Conservation (phyloP, 2,888 invertebrate genomes). For the Nemotelus nigrinus region DNA sequence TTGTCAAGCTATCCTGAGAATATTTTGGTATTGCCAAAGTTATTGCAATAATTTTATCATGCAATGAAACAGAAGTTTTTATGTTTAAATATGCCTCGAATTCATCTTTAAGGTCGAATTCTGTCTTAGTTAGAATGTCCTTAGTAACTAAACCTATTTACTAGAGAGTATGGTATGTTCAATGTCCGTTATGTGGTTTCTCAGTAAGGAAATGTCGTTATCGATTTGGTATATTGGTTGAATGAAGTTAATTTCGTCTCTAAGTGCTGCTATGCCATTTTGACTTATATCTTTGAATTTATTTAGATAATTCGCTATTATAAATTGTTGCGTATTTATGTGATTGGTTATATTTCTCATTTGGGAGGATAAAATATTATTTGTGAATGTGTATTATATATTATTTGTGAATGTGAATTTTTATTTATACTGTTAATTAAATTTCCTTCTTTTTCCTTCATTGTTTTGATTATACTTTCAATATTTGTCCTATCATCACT, state of each 20-base stretch:
- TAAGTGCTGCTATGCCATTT: background rate
- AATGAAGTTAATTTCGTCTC: conserved; percentile 12
- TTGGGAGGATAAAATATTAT: conserved; percentile 2
- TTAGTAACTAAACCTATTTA: background rate
- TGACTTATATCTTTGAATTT: conserved; percentile 7
- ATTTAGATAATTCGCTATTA: conserved; percentile 20
- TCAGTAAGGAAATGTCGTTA: background rate
- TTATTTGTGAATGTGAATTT: conserved; percentile 1
- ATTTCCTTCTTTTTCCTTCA: conserved; percentile 1
- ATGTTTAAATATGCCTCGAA: conserved; percentile 6
- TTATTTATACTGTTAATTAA: background rate
- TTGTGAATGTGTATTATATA: conserved; percentile 7
- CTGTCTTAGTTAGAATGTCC: conserved; percentile 16
- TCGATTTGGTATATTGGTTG: conserved; percentile 5
- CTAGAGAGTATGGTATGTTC: conserved; percentile 7
- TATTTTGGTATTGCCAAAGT: conserved; percentile 9
- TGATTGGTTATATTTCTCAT: conserved; percentile 29
- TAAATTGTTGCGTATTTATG: background rate
- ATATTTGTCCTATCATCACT: conserved; percentile 8
- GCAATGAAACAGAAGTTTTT: background rate
- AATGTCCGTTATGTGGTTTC: conserved; percentile 12
- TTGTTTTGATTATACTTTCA: background rate
- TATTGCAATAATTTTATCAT: background rate
- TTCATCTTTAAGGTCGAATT: background rate
- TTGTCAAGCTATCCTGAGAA: background rate